Base-by-base conservation (phyloP, 2,797 vertebrate species). In the Enteromius afrohamiltoni region DNA sequence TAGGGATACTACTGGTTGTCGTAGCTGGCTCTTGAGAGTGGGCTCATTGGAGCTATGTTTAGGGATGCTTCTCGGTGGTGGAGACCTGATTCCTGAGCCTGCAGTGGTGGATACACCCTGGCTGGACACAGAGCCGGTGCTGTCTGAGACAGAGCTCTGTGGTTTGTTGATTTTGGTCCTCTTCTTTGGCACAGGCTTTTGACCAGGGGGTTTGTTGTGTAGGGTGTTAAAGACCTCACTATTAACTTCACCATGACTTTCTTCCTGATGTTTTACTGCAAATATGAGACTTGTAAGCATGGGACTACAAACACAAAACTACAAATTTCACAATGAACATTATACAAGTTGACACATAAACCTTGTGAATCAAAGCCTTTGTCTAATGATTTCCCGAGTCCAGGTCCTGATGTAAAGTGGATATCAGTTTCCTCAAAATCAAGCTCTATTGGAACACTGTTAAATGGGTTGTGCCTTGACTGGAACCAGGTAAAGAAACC, bases 181-280 rank as follows among this genome's bases (percentile, higher is more conserved):
- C 83, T 95, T 95, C 93, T 95, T 98, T 19, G 98, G 97, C 71
- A 98, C 89, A 1, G 97, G 97, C 80, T 86, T 92, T 77, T 95
- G 94, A 45, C 87, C 83, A 2, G 68, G 21, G 49, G 83, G 89
- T 65, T 87, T 91, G 26, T 91, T 88, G 16, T 91, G 92, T 21
- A 92, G 91, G 3, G 85, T 90, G 84, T 90, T 37, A 37, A 85
- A 83, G 42, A 86, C 86, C 90, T 78, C 90, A 85, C 13, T 88
- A 93, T 88, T 90, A 86, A 86, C 88, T 79, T 78, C 85, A 82
- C 82, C 85, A 88, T 89, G 60, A 82, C 85, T 82, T 68, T 87
- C 58, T 11, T 91, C 83, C 26, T 86, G 88, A 89, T 87, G 90
- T 89, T 93, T 91, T 79, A 88, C 77, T 88, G 75, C 29, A 76